phyloP scores from a whole-genome alignment of 2,888 invertebrate genomes.

The Biston betularia region DNA sequence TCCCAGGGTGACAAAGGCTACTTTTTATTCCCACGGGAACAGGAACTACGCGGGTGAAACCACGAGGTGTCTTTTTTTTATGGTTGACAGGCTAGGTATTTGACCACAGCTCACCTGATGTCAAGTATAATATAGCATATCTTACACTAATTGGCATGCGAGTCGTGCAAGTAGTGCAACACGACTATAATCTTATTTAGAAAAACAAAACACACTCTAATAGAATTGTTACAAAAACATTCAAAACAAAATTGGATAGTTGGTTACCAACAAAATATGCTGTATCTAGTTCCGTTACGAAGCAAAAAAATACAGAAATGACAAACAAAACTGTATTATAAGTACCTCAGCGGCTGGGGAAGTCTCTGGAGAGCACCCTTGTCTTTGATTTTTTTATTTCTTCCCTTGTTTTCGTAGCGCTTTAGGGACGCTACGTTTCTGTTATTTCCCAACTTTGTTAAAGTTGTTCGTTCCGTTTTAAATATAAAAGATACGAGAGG shows the following conservation, averaged over 20 bases:
- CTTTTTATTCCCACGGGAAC: too few relatives aligned
- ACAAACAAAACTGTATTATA: conserved; percentile 40
- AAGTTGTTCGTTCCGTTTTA: conserved; percentile 35
- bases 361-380: conserved; percentile 39
- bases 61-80: too few relatives aligned
- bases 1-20: too few relatives aligned
- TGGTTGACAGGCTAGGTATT: too few relatives aligned
- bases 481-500: conserved; percentile 29
- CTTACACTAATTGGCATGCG: too few relatives aligned
- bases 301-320: conserved; percentile 39
- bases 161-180: too few relatives aligned
- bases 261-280: conserved; percentile 21
- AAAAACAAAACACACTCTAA: too few relatives aligned
- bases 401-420: conserved; percentile 36
- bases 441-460: conserved; percentile 41
- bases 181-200: too few relatives aligned
- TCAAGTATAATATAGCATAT: too few relatives aligned
- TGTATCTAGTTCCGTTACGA: conserved; percentile 24
- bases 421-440: conserved; percentile 35
- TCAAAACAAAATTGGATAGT: neutral
- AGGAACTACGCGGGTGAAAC: too few relatives aligned
- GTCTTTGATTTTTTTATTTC: conserved; percentile 44
- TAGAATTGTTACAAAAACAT: too few relatives aligned
- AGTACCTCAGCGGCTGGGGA: conserved; percentile 36
- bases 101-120: too few relatives aligned